phyloP scores from a whole-genome alignment of 1,140 invertebrate species.

The Pachyrhynchus sulphureomaculatus region DNA sequence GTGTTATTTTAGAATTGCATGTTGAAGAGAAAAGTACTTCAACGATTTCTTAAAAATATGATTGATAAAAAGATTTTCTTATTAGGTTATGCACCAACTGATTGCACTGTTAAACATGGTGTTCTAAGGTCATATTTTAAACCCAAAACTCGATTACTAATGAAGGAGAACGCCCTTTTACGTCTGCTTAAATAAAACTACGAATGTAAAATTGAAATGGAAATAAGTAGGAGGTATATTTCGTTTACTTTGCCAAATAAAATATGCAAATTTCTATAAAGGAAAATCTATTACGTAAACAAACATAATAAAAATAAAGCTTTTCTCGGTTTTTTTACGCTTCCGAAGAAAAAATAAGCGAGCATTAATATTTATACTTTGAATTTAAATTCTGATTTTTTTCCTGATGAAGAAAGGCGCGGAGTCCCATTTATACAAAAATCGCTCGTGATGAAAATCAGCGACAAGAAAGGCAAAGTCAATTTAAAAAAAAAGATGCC shows the following conservation, averaged over 20 bases:
- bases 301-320: slow-evolving; percentile 20
- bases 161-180: background rate
- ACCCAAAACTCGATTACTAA: background rate
- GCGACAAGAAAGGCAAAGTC: slow-evolving; percentile 3
- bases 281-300: slow-evolving; percentile 21
- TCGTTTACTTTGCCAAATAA: slow-evolving; percentile 13
- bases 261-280: slow-evolving; percentile 19
- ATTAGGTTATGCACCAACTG: too few species aligned
- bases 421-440: slow-evolving; percentile 4
- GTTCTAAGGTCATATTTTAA: slow-evolving; percentile 2
- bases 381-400: slow-evolving; percentile 16
- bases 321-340: slow-evolving; percentile 5
- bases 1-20: too few species aligned
- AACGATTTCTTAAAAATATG: too few species aligned
- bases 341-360: slow-evolving; percentile 15
- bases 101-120: background rate
- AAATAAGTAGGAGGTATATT: background rate
- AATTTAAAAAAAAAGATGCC: slow-evolving; percentile 10
- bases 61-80: too few species aligned
- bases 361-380: slow-evolving; percentile 22
- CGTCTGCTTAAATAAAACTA: background rate
- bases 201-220: slow-evolving; percentile 1
- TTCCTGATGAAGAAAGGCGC: slow-evolving; percentile 1
- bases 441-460: slow-evolving; percentile 6
- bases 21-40: too few species aligned